Conservation (phyloP, 2,888 invertebrate genomes). For the Halocaridina rubra region DNA sequence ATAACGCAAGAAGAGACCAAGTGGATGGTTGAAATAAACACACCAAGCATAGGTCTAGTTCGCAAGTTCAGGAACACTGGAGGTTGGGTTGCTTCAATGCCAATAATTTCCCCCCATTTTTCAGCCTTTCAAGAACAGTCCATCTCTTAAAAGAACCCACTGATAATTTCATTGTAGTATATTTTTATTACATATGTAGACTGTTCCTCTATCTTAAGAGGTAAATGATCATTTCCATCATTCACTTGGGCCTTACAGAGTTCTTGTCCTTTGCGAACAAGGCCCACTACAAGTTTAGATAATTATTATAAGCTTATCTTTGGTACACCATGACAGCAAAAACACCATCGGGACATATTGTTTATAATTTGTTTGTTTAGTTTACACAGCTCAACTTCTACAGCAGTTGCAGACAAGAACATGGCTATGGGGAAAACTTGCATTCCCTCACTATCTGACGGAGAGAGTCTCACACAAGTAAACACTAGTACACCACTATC, state of each 20-base stretch:
- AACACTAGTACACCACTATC: constrained; percentile 28
- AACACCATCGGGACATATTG: constrained; percentile 20
- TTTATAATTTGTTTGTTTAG: neutral
- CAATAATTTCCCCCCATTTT: too few relatives aligned
- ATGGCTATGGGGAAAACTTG: constrained; percentile 4
- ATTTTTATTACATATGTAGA: too few relatives aligned
- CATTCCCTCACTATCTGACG: constrained; percentile 19
- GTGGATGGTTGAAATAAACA: neutral
- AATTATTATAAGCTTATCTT: constrained; percentile 23
- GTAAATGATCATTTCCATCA: too few relatives aligned
- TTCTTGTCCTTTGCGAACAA: constrained; percentile 3
- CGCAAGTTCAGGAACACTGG: neutral
- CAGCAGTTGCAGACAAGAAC: constrained; percentile 26
- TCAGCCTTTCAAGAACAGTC: too few relatives aligned
- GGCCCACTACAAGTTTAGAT: constrained; percentile 16
- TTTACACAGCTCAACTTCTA: constrained; percentile 27
- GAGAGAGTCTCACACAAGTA: neutral
- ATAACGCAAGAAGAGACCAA: neutral
- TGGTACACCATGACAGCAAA: constrained; percentile 38
- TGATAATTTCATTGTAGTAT: too few relatives aligned
- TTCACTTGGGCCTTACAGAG: too few relatives aligned
- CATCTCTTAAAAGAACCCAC: too few relatives aligned
- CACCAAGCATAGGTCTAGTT: neutral
- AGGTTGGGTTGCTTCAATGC: too few relatives aligned
- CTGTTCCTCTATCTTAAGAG: too few relatives aligned